Base-by-base conservation (phyloP, 92 coral and sea anemone genomes). In the Porites rus region DNA sequence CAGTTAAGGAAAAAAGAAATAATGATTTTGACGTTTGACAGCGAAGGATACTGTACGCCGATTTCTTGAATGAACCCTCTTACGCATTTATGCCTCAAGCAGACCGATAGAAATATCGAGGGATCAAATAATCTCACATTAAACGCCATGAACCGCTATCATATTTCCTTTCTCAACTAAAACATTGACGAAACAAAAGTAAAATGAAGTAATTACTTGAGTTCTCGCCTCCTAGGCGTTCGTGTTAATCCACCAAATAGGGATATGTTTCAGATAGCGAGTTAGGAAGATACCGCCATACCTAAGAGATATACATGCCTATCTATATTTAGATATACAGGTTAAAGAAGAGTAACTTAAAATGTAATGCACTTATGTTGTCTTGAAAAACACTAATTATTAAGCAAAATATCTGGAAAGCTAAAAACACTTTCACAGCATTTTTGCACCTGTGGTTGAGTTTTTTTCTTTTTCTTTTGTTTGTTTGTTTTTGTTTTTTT, bases 141-240 rank as follows among this genome's bases (percentile, higher is more conserved):
- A 76, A 76, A 8, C 80, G 80, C 31, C 60, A 20, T 28, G 52
- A 38, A 76, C 51, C 51, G 25, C 80, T 58, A 17, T 76, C 80
- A 20, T 24, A 76, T 28, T 76, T 28, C 69, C 54, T 10, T 65
- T 76, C 10, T 51, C 80, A 76, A 76, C 18, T 68, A 76, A 10
- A 28, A 43, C 46, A 38, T 38, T 38, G 54, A 14, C 22, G 51
- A 10, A 53, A 60, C 16, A 25, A 38, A 60, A 76, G 66, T 25
- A 19, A 28, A 59, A 12, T 76, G 24, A 59, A 6, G 52, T 28
- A 50, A 59, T 58, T 28, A 24, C 8, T 16, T 31, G 12, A 74
- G 62, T 16, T 12, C 78, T 31, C 43, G 21, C 13, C 25, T 76
- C 53, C 54, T 16, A 52, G n/a, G 24, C 9, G 22, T 61, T 59